These are phyloP conservation scores for Octopus bimaculoides DNA, from an alignment of 1,140 invertebrate genomes.

Conservation along the genomic window DNA sequence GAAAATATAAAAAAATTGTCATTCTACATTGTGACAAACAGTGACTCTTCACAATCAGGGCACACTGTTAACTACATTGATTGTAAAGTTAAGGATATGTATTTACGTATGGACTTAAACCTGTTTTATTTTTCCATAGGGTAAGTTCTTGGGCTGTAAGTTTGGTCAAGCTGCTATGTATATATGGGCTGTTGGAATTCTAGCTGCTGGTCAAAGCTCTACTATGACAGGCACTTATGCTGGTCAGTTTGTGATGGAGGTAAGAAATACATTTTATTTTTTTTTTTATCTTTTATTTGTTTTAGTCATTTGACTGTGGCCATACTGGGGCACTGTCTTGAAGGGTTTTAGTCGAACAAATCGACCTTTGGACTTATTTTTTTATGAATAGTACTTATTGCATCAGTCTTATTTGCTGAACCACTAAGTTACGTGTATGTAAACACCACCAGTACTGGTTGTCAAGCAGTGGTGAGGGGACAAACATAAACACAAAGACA, in stretches of 20 bases:
- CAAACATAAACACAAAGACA: too few species aligned
- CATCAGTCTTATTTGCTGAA: too few species aligned
- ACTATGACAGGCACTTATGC: conserved; percentile 69
- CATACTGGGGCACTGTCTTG: too few species aligned
- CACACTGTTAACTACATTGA: neutral
- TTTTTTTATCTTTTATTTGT: neutral
- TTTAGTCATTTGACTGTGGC: too few species aligned
- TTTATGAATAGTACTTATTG: too few species aligned
- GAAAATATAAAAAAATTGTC: neutral
- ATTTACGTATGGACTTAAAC: neutral
- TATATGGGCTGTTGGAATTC: conserved; percentile 86
- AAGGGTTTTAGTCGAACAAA: too few species aligned
- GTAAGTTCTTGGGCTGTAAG: conserved; percentile 79
- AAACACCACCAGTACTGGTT: too few species aligned
- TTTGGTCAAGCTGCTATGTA: conserved; percentile 80
- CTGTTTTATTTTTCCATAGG: conserved; percentile 51
- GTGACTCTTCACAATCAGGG: neutral
- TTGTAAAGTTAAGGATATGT: neutral
- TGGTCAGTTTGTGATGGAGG: conserved; percentile 66
- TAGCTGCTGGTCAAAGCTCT: conserved; percentile 86
- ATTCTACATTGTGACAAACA: neutral
- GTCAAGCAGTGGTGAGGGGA: too few species aligned
- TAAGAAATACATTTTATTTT: conserved; percentile 25
- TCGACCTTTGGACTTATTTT: too few species aligned
- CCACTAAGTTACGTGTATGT: too few species aligned